Percentiles rank a stretch among this genome's conserved stretches.
phyloP scores from a whole-genome alignment of 1,140 invertebrate species.

The Orius insidiosus region DNA sequence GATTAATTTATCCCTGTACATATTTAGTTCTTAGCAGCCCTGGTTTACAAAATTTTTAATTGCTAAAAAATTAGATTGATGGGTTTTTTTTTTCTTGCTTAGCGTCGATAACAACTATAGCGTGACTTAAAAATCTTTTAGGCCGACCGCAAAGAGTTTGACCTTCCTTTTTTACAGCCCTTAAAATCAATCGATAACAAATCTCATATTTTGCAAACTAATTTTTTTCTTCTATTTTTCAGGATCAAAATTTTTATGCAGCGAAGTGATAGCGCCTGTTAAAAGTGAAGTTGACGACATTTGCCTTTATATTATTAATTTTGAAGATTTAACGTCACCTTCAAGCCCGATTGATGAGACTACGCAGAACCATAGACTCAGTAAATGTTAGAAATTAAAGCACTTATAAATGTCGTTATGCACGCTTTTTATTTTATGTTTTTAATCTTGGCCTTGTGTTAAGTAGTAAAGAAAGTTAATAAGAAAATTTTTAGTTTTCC shows the following conservation, averaged over 20 bases:
- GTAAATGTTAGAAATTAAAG: conserved; percentile 31
- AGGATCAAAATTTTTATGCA: conserved; percentile 71
- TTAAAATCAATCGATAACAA: too few species aligned
- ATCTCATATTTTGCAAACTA: too few species aligned
- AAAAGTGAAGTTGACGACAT: conserved; percentile 69
- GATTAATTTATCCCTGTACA: too few species aligned
- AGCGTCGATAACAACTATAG: too few species aligned
- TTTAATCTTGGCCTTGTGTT: neutral
- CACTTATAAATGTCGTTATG: neutral
- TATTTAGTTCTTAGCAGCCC: too few species aligned
- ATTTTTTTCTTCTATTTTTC: conserved; percentile 24
- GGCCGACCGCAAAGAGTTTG: too few species aligned
- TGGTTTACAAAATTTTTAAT: too few species aligned
- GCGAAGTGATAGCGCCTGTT: conserved; percentile 64
- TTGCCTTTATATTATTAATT: conserved; percentile 68
- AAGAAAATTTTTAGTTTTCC: conserved; percentile 1
- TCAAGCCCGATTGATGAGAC: conserved; percentile 26
- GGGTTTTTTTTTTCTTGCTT: too few species aligned
- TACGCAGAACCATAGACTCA: conserved; percentile 27
- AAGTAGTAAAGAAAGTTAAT: neutral
- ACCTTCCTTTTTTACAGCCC: too few species aligned
- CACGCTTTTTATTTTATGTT: too few species aligned
- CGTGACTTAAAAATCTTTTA: too few species aligned
- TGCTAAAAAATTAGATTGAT: too few species aligned
- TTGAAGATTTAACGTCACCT: conserved; percentile 58